Percentiles rank a stretch among this genome's conserved stretches.
Evolutionary conservation across 23 tunicate species (phyloP).

Genomic region (Corella eumyota): DNA sequence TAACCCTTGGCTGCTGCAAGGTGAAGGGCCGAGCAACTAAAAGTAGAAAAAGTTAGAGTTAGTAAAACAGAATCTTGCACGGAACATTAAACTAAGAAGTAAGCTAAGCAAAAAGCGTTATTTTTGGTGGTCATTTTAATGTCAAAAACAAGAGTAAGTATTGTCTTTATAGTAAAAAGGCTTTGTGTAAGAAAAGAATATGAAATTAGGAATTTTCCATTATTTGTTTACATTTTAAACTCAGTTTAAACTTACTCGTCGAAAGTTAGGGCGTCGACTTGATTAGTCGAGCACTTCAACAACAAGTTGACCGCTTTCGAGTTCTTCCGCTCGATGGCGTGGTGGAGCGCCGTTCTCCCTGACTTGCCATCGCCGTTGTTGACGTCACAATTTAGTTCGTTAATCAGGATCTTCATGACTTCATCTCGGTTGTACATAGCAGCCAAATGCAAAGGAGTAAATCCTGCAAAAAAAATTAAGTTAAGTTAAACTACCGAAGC

Average conservation of each 20-base stretch:
- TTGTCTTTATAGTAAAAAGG: no score
- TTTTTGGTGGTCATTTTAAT: no score
- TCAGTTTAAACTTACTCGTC: constrained; percentile 83
- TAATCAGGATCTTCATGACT: constrained; percentile 19
- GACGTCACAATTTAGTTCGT: constrained; percentile 27
- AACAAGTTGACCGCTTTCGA: constrained; percentile 12
- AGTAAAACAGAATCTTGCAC: background rate
- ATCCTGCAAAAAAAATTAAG: constrained; percentile 25
- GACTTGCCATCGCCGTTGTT: constrained; percentile 44
- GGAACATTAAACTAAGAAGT: no score
- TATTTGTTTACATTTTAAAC: no score
- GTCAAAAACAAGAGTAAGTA: no score
- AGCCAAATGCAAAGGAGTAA: constrained; percentile 59
- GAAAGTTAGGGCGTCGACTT: constrained; percentile 62
- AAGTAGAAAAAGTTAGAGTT: background rate
- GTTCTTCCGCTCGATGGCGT: constrained; percentile 51
- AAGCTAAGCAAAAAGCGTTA: no score
- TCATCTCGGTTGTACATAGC: constrained; percentile 30
- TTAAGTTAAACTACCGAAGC: no score
- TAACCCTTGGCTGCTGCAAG: constrained; percentile 51
- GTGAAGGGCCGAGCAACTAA: constrained; percentile 65
- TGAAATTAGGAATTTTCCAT: no score
- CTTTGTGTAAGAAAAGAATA: no score
- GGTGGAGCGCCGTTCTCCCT: constrained; percentile 82
- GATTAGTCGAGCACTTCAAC: constrained; percentile 9